These are phyloP conservation scores for Tenualosa ilisha DNA, from an alignment of 2,797 vertebrate genomes.

Conservation along the genomic window DNA sequence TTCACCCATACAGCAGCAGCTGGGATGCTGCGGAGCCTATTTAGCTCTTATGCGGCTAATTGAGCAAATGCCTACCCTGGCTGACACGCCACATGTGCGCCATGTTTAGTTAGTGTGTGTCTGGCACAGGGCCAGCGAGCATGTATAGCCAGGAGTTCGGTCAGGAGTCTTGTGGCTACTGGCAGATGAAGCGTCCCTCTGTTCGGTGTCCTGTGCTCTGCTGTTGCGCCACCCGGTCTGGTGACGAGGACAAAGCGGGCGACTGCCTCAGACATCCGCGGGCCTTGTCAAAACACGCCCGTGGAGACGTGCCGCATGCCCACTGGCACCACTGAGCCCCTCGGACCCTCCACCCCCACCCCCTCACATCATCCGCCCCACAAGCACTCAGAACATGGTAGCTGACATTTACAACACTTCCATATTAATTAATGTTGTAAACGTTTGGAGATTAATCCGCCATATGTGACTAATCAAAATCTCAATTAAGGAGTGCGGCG, in stretches of 20 bases:
- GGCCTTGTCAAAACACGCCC: conserved; percentile 31
- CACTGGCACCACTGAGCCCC: conserved; percentile 41
- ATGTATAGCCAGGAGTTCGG: not conserved
- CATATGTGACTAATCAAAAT: conserved; percentile 73
- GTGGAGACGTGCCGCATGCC: conserved; percentile 45
- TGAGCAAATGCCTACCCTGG: not conserved
- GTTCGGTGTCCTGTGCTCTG: not conserved
- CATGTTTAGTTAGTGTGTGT: not conserved
- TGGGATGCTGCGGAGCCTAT: not conserved
- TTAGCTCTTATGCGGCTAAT: conserved; percentile 6
- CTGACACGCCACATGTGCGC: not conserved
- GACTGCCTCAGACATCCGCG: not conserved
- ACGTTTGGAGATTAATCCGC: conserved; percentile 62
- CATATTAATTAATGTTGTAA: conserved; percentile 62
- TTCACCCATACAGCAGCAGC: not conserved
- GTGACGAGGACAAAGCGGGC: not conserved
- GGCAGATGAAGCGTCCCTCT: not conserved
- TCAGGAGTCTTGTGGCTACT: not conserved
- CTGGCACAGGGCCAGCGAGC: not conserved
- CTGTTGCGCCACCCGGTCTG: not conserved
- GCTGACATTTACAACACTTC: conserved; percentile 57
- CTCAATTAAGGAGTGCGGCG: conserved; percentile 64
- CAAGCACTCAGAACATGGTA: conserved; percentile 37
- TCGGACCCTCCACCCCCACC: conserved; percentile 25
- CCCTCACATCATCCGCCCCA: not conserved